Conservation (phyloP, 2,888 invertebrate species). For the Plebejus argus region DNA sequence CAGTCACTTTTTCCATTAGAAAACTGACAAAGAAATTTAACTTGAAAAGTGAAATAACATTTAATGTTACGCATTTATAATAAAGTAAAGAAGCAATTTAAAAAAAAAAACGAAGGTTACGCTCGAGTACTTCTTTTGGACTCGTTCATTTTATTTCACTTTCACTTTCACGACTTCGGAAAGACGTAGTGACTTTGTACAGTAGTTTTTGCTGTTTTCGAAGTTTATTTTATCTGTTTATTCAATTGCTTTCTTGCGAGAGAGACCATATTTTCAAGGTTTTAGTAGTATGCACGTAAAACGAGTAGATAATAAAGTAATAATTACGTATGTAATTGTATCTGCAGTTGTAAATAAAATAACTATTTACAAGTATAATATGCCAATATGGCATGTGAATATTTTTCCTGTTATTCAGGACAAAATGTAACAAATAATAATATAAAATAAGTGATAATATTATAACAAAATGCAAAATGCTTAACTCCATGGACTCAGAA, state of each 20-base stretch:
- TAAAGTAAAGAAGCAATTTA: background rate
- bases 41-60: background rate
- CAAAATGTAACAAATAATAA: background rate
- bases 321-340: background rate
- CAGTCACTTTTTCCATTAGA: background rate
- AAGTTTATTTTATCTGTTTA: slow-evolving; percentile 6
- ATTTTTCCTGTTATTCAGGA: background rate
- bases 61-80: background rate
- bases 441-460: no score
- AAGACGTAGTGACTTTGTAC: slow-evolving; percentile 2
- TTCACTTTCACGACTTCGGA: slow-evolving; percentile 14
- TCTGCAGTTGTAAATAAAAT: background rate
- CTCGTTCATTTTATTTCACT: slow-evolving; percentile 2
- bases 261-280: slow-evolving; percentile 2
- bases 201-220: background rate
- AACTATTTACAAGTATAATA: background rate
- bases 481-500: background rate
- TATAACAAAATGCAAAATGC: no score
- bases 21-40: background rate
- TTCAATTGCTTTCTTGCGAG: slow-evolving; percentile 20
- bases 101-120: background rate
- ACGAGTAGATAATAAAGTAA: background rate
- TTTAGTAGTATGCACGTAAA: background rate
- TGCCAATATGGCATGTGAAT: background rate
- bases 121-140: background rate